Conservation (phyloP, 2,888 invertebrate genomes). For the Blastobasis lacticolella region DNA sequence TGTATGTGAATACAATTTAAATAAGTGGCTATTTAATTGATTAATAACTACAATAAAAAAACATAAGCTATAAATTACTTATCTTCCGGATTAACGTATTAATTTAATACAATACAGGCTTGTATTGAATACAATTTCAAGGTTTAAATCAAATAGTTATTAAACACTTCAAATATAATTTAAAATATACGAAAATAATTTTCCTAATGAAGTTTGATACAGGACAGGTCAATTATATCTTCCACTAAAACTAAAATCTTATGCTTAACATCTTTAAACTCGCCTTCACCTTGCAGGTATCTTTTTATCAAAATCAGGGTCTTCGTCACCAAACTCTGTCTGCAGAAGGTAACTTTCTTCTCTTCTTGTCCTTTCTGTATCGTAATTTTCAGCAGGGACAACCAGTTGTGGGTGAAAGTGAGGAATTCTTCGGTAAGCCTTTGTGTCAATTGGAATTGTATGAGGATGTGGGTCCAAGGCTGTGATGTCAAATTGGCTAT, state of each 20-base stretch:
- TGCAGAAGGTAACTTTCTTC: conserved; percentile 33
- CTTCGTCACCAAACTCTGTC: conserved; percentile 43
- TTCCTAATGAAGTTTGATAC: neutral
- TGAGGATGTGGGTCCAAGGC: conserved; percentile 56
- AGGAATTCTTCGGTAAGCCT: conserved; percentile 47
- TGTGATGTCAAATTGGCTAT: conserved; percentile 51
- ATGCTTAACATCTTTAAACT: conserved; percentile 30
- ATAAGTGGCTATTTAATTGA: too few relatives aligned
- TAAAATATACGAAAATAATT: too few relatives aligned
- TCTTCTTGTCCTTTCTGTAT: conserved; percentile 35
- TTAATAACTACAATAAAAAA: too few relatives aligned
- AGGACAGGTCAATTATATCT: conserved; percentile 39
- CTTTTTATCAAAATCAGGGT: conserved; percentile 45
- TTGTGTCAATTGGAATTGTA: conserved; percentile 58
- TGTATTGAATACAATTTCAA: too few relatives aligned
- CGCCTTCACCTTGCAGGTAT: conserved; percentile 26
- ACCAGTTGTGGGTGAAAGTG: conserved; percentile 48
- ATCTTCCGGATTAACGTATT: too few relatives aligned
- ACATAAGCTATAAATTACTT: too few relatives aligned
- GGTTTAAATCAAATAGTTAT: too few relatives aligned
- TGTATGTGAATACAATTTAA: too few relatives aligned
- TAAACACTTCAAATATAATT: too few relatives aligned
- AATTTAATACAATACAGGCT: too few relatives aligned
- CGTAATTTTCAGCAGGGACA: conserved; percentile 47
- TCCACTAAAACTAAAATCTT: conserved; percentile 34